These are phyloP conservation scores for Hyles lineata DNA, from an alignment of 2,888 invertebrate genomes.

Conservation along the genomic window DNA sequence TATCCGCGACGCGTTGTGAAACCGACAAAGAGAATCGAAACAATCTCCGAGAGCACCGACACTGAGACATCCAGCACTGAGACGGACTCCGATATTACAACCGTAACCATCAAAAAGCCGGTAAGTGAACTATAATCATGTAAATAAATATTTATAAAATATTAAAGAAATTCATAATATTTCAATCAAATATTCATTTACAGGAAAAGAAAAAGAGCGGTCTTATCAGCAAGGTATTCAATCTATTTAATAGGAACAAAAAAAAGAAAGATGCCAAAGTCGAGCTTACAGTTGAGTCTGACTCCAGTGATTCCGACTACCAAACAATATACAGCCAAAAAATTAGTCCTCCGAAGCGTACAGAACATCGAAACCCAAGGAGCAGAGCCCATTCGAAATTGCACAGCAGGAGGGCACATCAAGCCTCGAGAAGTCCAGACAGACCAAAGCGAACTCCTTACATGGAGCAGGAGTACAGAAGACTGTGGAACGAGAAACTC, in stretches of 20 bases:
- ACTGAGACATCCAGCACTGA: slow-evolving; percentile 44
- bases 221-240: slow-evolving; percentile 65
- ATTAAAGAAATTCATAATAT: background rate
- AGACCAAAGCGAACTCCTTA: slow-evolving; percentile 50
- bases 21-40: slow-evolving; percentile 34
- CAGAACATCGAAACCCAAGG: slow-evolving; percentile 23
- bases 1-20: slow-evolving; percentile 28
- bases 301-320: slow-evolving; percentile 60
- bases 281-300: slow-evolving; percentile 43
- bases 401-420: slow-evolving; percentile 37
- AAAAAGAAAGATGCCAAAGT: slow-evolving; percentile 36
- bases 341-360: slow-evolving; percentile 34
- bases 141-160: no score
- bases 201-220: slow-evolving; percentile 50
- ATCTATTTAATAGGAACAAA: slow-evolving; percentile 58
- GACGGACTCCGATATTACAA: slow-evolving; percentile 40
- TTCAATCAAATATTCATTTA: slow-evolving; percentile 15
- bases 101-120: slow-evolving; percentile 1
- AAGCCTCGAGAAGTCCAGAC: slow-evolving; percentile 41
- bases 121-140: background rate
- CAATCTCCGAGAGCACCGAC: slow-evolving; percentile 32
- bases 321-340: slow-evolving; percentile 65
- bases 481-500: slow-evolving; percentile 64
- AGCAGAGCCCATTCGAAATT: slow-evolving; percentile 51
- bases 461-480: slow-evolving; percentile 68